Base-by-base conservation (phyloP, 2,888 invertebrate genomes). In the Acleris laterana region DNA sequence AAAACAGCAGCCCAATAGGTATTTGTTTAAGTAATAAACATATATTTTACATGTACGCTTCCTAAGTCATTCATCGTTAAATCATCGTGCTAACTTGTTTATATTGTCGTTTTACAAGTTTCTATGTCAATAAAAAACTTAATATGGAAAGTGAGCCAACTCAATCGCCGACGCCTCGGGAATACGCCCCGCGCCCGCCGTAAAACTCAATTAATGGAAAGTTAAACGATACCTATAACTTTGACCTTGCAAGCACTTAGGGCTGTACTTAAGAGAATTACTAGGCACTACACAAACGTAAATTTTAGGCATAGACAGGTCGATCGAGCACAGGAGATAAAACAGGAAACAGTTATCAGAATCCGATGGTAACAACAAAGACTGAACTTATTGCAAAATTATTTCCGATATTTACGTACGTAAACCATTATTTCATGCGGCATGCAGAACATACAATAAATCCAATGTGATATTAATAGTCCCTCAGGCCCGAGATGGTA, bases 171-270 rank as follows among this genome's bases (percentile, higher is more conserved):
- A 44, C 60, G 55, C 49, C 61, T 44, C 20, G 61, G 61, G 65
- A 56, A 55, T 58, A 50, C 60, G 22, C 50, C 46, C 46, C 51
- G 20, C 7, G 9, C 32, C 38, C 20, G 20, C 28, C 11, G 16
- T 57, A 42, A 32, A 65, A 65, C 64, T 65, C 60, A 56, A 65
- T 61, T 65, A 61, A 55, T 60, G 49, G 42, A 44, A 56, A 61
- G 60, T 44, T 65, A 60, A 57, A 53, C 59, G 50, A 13, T 42
- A n/a, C n/a, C n/a, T n/a, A 51, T 60, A 56, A 61, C n/a, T n/a
- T n/a, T 44, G 65, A 61, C 61, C 65, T 65, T 61, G 55, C 19
- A 28, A 61, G 55, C 56, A 56, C 48, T 25, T 50, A 49, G 49
- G 48, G 16, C 38, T 13, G 28, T 19, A 32, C 20, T 50, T 56